A percentile compares a stretch with the other conserved stretches of the same genome.
Conservation (phyloP, 2,113 vertebrate species). For the Phyllopteryx taeniolatus region DNA sequence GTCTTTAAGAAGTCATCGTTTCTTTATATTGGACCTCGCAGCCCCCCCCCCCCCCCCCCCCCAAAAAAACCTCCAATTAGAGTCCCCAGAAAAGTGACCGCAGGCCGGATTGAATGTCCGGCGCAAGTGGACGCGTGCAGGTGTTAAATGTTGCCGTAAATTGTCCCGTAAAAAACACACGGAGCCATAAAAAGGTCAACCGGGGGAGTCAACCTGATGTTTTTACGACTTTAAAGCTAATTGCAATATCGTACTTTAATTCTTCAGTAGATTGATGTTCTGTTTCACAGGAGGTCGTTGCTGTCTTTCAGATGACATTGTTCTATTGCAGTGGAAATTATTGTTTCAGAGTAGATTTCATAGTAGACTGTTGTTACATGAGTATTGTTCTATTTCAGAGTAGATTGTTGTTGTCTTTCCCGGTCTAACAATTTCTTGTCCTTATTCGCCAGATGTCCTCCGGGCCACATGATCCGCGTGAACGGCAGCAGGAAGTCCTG, state of each 20-base stretch:
- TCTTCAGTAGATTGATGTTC: neutral
- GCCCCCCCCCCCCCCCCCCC: neutral
- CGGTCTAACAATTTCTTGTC: neutral
- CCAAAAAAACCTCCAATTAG: neutral
- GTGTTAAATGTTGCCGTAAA: neutral
- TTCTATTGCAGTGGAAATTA: too few relatives aligned
- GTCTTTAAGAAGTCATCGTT: neutral
- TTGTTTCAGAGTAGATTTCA: neutral
- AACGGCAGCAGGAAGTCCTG: constrained; percentile 79
- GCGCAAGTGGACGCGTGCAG: neutral
- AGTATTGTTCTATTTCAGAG: too few relatives aligned
- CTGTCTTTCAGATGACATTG: neutral
- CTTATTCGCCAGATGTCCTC: constrained; percentile 75
- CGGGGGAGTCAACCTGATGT: neutral
- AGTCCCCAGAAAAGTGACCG: neutral
- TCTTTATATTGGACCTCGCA: neutral
- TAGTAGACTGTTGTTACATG: neutral
- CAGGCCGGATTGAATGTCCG: neutral
- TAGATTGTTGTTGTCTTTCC: neutral
- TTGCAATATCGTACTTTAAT: neutral
- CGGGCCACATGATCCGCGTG: constrained; percentile 78
- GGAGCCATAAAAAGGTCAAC: neutral
- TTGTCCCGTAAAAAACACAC: neutral
- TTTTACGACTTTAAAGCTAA: neutral
- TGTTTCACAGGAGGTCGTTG: neutral